A percentile compares a stretch with the other conserved stretches of the same genome.
These are phyloP conservation scores for Leucoraja erinaceus DNA, from an alignment of 2,113 vertebrate species.

Conservation along the genomic window DNA sequence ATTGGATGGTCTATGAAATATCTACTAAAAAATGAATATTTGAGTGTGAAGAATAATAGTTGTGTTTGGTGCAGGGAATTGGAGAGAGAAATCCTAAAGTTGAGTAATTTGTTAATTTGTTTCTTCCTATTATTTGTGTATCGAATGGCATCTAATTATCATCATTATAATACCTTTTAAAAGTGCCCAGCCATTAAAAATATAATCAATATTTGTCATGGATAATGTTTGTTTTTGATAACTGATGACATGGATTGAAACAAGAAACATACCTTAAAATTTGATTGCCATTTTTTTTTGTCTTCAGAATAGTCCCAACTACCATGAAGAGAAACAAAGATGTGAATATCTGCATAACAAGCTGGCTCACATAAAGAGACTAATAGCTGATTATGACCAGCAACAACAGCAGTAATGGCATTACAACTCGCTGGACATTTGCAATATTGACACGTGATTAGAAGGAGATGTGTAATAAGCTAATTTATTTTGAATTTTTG, in stretches of 20 bases:
- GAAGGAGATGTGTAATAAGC: constrained; percentile 46
- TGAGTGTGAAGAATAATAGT: too few species aligned
- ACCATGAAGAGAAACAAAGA: constrained; percentile 72
- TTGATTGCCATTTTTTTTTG: constrained; percentile 32
- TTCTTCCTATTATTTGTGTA: too few species aligned
- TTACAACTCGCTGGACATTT: constrained; percentile 46
- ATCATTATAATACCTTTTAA: too few species aligned
- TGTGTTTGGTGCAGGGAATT: too few species aligned
- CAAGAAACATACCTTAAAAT: neutral
- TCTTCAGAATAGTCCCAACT: constrained; percentile 71
- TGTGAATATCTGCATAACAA: constrained; percentile 85
- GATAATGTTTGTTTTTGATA: neutral
- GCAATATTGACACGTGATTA: constrained; percentile 41
- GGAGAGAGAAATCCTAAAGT: too few species aligned
- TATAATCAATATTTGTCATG: neutral
- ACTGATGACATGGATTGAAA: neutral
- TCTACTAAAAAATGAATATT: too few species aligned
- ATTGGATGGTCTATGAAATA: too few species aligned
- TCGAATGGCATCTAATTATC: too few species aligned
- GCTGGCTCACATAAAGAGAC: constrained; percentile 79
- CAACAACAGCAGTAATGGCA: constrained; percentile 59
- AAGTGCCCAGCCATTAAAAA: too few species aligned
- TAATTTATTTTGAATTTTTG: constrained; percentile 59
- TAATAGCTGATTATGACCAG: constrained; percentile 75
- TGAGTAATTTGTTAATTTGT: too few species aligned